Evolutionary conservation across 2,797 vertebrate species (phyloP).

Genomic region (Chromis chromis): DNA sequence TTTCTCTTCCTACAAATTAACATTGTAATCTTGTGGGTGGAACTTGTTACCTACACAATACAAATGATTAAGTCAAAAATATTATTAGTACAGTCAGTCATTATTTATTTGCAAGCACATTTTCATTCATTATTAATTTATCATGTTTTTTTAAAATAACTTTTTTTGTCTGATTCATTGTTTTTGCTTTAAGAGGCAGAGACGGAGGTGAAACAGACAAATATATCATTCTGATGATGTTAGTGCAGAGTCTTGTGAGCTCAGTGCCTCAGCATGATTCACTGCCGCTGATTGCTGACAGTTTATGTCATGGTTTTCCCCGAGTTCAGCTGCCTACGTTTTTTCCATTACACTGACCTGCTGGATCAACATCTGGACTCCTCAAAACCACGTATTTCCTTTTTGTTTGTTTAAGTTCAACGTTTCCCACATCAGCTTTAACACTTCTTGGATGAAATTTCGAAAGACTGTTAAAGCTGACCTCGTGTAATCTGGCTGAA

Average conservation of each 20-base stretch:
- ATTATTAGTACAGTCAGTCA: neutral
- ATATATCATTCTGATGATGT: conserved; percentile 61
- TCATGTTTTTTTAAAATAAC: conserved; percentile 12
- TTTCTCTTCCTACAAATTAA: neutral
- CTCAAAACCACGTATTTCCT: conserved; percentile 11
- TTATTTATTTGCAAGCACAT: neutral
- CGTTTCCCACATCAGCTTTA: conserved; percentile 53
- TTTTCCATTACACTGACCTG: conserved; percentile 67
- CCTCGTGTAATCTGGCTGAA: conserved; percentile 8
- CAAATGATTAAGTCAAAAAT: too few relatives aligned
- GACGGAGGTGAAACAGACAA: conserved; percentile 42
- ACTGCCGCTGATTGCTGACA: conserved; percentile 72
- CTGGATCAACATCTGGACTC: conserved; percentile 75
- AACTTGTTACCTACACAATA: too few relatives aligned
- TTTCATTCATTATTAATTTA: neutral
- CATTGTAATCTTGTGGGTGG: too few relatives aligned
- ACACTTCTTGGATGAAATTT: conserved; percentile 15
- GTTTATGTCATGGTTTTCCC: conserved; percentile 82
- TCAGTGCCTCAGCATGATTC: conserved; percentile 74
- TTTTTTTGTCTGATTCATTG: conserved; percentile 45
- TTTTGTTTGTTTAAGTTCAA: conserved; percentile 60
- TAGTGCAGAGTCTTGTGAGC: conserved; percentile 42
- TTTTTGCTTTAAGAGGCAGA: conserved; percentile 32
- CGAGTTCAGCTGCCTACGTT: conserved; percentile 55
- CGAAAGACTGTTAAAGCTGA: conserved; percentile 22